Percentiles rank a stretch among this genome's conserved stretches.
These are phyloP conservation scores for Mionectes olivaceus DNA, from an alignment of 2,797 vertebrate species.

Conservation along the genomic window DNA sequence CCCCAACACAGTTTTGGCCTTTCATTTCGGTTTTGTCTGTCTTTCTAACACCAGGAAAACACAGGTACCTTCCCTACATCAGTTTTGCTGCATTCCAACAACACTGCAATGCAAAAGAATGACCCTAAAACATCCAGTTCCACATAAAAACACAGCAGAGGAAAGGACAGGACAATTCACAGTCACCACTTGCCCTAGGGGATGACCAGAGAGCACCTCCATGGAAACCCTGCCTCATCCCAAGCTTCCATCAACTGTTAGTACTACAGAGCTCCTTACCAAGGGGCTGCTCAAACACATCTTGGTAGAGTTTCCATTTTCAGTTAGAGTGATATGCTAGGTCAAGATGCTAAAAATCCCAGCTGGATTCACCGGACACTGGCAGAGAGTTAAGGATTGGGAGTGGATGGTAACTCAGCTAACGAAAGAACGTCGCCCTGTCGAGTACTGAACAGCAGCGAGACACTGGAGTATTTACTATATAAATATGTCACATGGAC, in stretches of 20 bases:
- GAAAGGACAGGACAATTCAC: conserved; percentile 6
- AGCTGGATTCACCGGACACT: not conserved
- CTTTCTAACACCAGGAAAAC: conserved; percentile 28
- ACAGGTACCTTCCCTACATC: conserved; percentile 11
- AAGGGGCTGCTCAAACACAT: not conserved
- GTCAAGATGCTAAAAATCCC: not conserved
- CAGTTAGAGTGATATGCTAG: not conserved
- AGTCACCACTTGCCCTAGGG: not conserved
- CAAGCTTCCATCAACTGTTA: not conserved
- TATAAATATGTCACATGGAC: conserved; percentile 67
- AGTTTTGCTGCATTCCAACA: conserved; percentile 9
- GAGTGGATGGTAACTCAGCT: conserved; percentile 55
- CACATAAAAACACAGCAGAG: conserved; percentile 34
- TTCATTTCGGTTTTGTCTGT: not conserved
- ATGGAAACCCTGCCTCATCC: not conserved
- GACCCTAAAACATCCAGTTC: conserved; percentile 40
- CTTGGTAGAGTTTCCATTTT: not conserved
- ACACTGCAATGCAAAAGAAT: conserved; percentile 48
- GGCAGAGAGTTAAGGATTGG: conserved; percentile 26
- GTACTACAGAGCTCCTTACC: not conserved
- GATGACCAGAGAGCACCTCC: not conserved
- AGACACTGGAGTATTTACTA: conserved; percentile 60
- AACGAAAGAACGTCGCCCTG: conserved; percentile 34
- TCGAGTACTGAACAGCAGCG: conserved; percentile 51
- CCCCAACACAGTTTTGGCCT: not conserved